These are phyloP conservation scores for Melinopterus prodromus DNA, from an alignment of 2,888 invertebrate genomes.

Conservation along the genomic window DNA sequence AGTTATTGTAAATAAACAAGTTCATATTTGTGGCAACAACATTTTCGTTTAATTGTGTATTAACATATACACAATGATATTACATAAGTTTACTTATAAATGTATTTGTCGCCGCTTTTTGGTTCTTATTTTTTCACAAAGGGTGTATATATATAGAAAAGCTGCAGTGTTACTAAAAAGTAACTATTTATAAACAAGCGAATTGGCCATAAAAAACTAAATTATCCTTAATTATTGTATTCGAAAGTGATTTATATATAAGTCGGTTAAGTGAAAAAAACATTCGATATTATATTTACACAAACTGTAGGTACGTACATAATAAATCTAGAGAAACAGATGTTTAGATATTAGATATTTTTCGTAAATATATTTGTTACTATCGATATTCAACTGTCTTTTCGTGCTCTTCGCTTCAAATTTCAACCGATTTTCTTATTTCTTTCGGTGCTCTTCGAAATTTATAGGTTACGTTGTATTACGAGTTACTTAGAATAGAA, in stretches of 20 bases:
- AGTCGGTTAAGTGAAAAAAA: not conserved
- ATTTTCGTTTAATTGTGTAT: too few species aligned
- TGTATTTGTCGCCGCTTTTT: not conserved
- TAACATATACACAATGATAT: not conserved
- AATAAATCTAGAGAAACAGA: not conserved
- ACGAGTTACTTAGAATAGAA: not conserved
- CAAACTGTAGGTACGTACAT: not conserved
- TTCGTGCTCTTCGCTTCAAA: too few species aligned
- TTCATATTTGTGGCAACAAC: not conserved
- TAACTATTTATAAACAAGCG: not conserved
- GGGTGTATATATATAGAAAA: too few species aligned
- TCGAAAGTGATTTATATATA: slow-evolving; percentile 35
- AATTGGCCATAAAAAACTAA: slow-evolving; percentile 18
- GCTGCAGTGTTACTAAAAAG: not conserved
- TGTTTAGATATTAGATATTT: not conserved
- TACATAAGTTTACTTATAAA: not conserved
- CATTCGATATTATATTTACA: not conserved
- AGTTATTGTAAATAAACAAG: not conserved
- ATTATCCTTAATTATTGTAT: slow-evolving; percentile 31
- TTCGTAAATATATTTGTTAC: slow-evolving; percentile 4
- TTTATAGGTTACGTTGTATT: not conserved
- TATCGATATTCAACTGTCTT: not conserved
- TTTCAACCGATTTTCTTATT: not conserved
- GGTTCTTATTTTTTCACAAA: too few species aligned
- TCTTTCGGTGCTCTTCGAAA: not conserved